phyloP scores from a whole-genome alignment of 2,888 invertebrate genomes.

The Chloroclysta siterata region DNA sequence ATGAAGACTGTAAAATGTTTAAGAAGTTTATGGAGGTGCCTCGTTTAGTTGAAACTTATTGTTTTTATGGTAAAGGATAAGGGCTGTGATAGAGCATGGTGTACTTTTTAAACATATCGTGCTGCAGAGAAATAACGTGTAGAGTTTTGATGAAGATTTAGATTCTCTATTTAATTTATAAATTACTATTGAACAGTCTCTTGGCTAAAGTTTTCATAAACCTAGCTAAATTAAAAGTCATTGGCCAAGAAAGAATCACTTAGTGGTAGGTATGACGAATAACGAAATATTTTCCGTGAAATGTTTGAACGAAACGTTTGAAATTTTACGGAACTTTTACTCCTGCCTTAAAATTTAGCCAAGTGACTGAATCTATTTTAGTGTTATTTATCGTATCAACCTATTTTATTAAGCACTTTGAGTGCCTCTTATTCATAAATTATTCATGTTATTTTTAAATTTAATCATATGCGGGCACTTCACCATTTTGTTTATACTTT shows the following conservation, averaged over 20 bases:
- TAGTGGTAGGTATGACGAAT: too few relatives aligned
- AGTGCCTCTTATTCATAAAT: conserved; percentile 15
- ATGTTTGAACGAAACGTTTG: neutral
- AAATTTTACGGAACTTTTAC: neutral
- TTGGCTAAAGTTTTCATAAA: conserved; percentile 8
- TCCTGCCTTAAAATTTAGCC: conserved; percentile 8
- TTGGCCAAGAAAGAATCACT: too few relatives aligned
- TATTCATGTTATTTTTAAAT: conserved; percentile 7
- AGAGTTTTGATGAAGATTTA: conserved; percentile 35
- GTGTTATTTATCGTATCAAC: conserved; percentile 9
- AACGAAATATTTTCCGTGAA: too few relatives aligned
- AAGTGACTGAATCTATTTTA: neutral
- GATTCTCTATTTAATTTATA: conserved; percentile 7
- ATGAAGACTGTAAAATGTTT: neutral
- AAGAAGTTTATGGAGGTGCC: conserved; percentile 9
- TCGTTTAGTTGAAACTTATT: conserved; percentile 15
- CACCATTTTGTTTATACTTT: neutral
- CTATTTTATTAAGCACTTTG: conserved; percentile 18
- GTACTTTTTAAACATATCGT: conserved; percentile 69
- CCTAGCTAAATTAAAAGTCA: too few relatives aligned
- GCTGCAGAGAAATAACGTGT: conserved; percentile 45
- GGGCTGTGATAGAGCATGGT: conserved; percentile 79
- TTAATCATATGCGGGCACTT: conserved; percentile 12
- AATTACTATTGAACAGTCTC: conserved; percentile 3
- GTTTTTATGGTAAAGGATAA: conserved; percentile 44